Conservation (phyloP, 2,113 vertebrate genomes). For the Dicrurus megarhynchus region DNA sequence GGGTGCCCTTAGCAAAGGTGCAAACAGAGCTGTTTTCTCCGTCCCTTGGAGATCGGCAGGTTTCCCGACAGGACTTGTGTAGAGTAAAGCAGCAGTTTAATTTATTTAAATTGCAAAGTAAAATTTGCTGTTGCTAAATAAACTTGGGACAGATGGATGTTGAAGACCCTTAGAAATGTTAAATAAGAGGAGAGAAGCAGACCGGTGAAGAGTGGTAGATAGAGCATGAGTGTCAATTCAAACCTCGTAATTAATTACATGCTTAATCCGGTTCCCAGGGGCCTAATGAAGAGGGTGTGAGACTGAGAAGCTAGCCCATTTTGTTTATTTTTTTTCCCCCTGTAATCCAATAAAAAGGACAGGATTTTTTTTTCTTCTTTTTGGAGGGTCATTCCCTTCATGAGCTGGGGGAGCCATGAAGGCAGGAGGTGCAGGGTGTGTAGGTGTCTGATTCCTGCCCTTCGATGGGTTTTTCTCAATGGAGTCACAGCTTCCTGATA, state of each 20-base stretch:
- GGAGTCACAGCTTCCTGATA: neutral
- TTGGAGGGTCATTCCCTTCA: neutral
- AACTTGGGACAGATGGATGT: neutral
- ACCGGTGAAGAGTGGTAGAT: neutral
- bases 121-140: neutral
- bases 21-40: neutral
- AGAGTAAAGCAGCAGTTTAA: neutral
- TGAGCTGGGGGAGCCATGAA: neutral
- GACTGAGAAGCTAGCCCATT: neutral
- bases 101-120: neutral
- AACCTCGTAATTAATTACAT: constrained; percentile 26
- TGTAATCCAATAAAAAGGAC: neutral
- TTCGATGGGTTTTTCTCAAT: accelerated
- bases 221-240: neutral
- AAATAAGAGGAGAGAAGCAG: neutral
- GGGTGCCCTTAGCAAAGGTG: neutral
- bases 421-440: neutral
- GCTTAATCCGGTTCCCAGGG: constrained; percentile 24
- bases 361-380: neutral
- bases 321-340: neutral
- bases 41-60: neutral
- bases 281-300: constrained; percentile 14
- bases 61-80: neutral
- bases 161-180: neutral
- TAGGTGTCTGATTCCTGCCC: neutral